Evolutionary conservation across 2,797 vertebrate species (phyloP).

Genomic region (Synanceia verrucosa): DNA sequence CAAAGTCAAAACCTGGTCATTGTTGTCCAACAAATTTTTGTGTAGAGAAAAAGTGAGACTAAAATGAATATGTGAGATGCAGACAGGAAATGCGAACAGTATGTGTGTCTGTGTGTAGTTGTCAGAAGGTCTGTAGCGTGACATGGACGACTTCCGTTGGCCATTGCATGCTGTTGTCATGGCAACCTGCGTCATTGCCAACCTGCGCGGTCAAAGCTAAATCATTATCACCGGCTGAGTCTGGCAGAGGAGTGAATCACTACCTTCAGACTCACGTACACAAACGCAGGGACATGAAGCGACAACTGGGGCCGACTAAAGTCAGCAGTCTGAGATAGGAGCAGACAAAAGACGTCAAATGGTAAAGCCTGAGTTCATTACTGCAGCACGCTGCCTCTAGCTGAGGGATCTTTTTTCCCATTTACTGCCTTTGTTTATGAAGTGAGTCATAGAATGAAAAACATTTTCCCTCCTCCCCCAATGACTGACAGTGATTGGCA

Average conservation of each 20-base stretch:
- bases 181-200: constrained; percentile 77
- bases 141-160: constrained; percentile 65
- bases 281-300: not conserved
- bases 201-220: constrained; percentile 71
- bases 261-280: constrained; percentile 31
- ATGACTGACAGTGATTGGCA: constrained; percentile 44
- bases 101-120: not conserved
- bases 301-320: constrained; percentile 40
- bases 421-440: constrained; percentile 51
- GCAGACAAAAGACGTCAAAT: constrained; percentile 56
- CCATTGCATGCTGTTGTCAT: constrained; percentile 74
- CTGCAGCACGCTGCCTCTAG: constrained; percentile 24
- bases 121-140: constrained; percentile 56
- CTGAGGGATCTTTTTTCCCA: constrained; percentile 26
- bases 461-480: constrained; percentile 28
- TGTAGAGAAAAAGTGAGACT: not conserved
- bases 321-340: constrained; percentile 33
- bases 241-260: constrained; percentile 76
- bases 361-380: constrained; percentile 43
- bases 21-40: too few species aligned
- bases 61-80: not conserved
- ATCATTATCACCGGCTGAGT: constrained; percentile 76
- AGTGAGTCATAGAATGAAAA: constrained; percentile 52
- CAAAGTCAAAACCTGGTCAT: not conserved
- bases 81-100: constrained; percentile 1